Base-by-base conservation (phyloP, 2,888 invertebrate species). In the Geotrupes spiniger region DNA sequence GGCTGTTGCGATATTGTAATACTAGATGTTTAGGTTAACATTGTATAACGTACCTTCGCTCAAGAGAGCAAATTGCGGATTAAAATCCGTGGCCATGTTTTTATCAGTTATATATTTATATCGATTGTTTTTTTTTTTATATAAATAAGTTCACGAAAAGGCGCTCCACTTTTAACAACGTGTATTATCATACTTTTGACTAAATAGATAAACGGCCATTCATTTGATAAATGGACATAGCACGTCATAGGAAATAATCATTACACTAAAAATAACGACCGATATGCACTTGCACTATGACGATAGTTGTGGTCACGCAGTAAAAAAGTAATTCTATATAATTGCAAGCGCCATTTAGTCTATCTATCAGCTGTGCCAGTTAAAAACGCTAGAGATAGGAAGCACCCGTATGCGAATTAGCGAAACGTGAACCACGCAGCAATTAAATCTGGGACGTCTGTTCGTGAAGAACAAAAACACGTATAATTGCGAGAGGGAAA, bases 1-100 rank as follows among this genome's bases (percentile, higher is more conserved):
- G 73, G 73, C 74, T 73, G 73, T 74, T 73, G 43, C 47, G 47
- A 49, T 47, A 52, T 68, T 68, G 64, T 70, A 71, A 70, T 66
- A 69, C 51, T 63, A 73, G 69, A 65, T 72, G 71, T 71, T 64
- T 70, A 44, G 58, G 56, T 51, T 56, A 54, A 59, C 52, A 51
- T 51, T 56, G 62, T 65, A 65, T 63, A 62, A 62, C 50, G 63
- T 65, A 65, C 63, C 61, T 65, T 59, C 52, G 60, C 60, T 57
- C 59, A 42, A 42, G 31, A 31, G 60, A 60, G 60, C 58, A 57
- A 21, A 21, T 17, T 38, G 40, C 56, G 51, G 53, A 53, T 48
- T 46, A 40, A 54, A 46, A 36, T 42, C 59, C 57, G 57, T 43
- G 42, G 59, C 57, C 59, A 59, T 59, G 52, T 55, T 56, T 55